Base-by-base conservation (phyloP, 2,797 vertebrate genomes). In the Enteromius unitaeniatus region DNA sequence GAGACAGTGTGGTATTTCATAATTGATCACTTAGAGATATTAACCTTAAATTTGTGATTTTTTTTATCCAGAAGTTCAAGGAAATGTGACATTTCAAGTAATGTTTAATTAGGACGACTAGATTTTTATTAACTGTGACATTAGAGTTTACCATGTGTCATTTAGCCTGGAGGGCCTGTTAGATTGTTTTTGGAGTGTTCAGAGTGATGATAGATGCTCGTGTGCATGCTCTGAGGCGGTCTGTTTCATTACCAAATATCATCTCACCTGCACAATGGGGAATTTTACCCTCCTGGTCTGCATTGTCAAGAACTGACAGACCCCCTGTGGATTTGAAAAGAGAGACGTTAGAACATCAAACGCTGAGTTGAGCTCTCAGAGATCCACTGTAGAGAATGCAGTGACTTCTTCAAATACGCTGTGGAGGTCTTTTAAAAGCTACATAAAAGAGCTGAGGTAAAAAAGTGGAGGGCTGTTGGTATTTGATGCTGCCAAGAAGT, bases 221-320 rank as follows among this genome's bases (percentile, higher is more conserved):
- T 49, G 26, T 73, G 40, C 26, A 74, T 82, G 42, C 70, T 82
- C 60, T 2, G 26, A 77, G 37, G 51, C 65, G 13, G 62, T 74
- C 31, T 17, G 65, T 82, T 84, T 87, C 47, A 34, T 58, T 70
- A 78, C 79, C 47, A 80, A 86, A 37, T 68, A 85, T 84, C 84
- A 47, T 62, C 60, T 88, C 85, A 88, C 82, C 84, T 83, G 68
- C 72, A 82, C 87, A 85, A 78, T 77, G 31, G 82, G 85, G 84
- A 86, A 80, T 85, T 87, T 69, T 85, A 65, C 53, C 72, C 82
- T 85, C 78, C 78, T 80, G 88, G 87, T 88, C 82, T 85, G 87
- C 84, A 76, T 79, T 88, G 88, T 88, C 84, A 87, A 51, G 28
- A 55, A 28, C 73, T 84, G 79, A 88, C 81, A 84, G 82, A 81